Evolutionary conservation across 2,113 vertebrate species (phyloP).

Genomic region (Nerophis ophidion): DNA sequence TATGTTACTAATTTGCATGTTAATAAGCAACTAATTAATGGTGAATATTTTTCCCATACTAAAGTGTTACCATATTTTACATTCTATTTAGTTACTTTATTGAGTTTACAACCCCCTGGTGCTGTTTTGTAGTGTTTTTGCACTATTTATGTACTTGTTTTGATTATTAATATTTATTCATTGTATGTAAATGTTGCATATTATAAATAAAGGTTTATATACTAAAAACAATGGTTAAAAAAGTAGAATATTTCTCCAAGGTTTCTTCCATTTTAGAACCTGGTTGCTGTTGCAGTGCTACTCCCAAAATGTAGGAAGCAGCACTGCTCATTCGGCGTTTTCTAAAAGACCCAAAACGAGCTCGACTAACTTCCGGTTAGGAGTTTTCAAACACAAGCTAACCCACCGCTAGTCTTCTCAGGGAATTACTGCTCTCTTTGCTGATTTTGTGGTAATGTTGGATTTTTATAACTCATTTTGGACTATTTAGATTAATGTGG

Average conservation of each 20-base stretch:
- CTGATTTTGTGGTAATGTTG: constrained; percentile 30
- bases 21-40: too few relatives aligned
- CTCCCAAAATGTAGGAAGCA: constrained; percentile 19
- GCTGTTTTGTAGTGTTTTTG: too few relatives aligned
- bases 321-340: not conserved
- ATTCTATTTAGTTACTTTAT: too few relatives aligned
- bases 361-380: constrained; percentile 50
- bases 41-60: too few relatives aligned
- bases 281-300: not conserved
- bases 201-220: too few relatives aligned
- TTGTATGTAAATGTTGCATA: too few relatives aligned
- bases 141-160: too few relatives aligned
- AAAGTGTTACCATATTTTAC: too few relatives aligned
- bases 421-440: constrained; percentile 43
- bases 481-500: not conserved
- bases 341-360: constrained; percentile 15
- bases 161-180: too few relatives aligned
- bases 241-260: not conserved
- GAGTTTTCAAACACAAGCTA: constrained; percentile 61
- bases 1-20: too few relatives aligned
- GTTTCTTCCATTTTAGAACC: not conserved
- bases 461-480: not conserved
- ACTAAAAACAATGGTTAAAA: too few relatives aligned
- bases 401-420: constrained; percentile 43
- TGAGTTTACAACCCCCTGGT: too few relatives aligned